Base-by-base conservation (phyloP, 2,888 invertebrate species). In the Amphipyra tragopoginis region DNA sequence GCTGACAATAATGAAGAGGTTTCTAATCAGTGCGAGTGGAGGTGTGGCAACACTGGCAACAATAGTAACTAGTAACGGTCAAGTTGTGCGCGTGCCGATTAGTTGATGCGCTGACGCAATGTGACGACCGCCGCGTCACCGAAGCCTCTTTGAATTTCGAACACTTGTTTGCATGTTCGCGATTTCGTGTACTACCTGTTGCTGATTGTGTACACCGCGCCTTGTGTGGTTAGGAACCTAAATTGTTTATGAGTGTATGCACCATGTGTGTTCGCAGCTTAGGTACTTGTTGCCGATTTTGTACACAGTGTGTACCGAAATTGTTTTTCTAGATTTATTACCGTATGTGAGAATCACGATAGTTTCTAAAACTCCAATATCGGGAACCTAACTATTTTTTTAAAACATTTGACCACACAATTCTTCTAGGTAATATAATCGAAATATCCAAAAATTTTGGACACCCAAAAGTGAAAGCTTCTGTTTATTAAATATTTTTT, bases 31-130 rank as follows among this genome's bases (percentile, higher is more conserved):
- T 39, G 50, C 50, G 26, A 43, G 70, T 48, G 69, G 50, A 47
- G 54, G 54, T 69, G 62, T 61, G 69, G 47, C 43, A 59, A 72
- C 43, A 43, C n/a, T 6, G n/a, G 15, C 14, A 11, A 40, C 40
- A 45, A 14, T 49, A 34, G 47, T 14, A 59, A 45, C 42, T 66
- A 55, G 8, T 36, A 36, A 69, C 61, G 57, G 68, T 62, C 74
- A 56, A 68, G 50, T 57, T 61, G 52, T 13, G 48, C 74, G 69
- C 62, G 72, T 56, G 61, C 59, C 45, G 77, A 43, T 55, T 74
- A 54, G 13, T 33, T 65, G 77, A 77, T 69, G 74, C 47, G 62
- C 59, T 72, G 68, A 77, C 68, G 73, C 73, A 73, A 74, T 48
- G 15, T 58, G 52, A 50, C 56, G 38, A 36, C n/a, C 49, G 58